These are phyloP conservation scores for Apis laboriosa DNA, from an alignment of 1,140 invertebrate genomes.

Conservation along the genomic window DNA sequence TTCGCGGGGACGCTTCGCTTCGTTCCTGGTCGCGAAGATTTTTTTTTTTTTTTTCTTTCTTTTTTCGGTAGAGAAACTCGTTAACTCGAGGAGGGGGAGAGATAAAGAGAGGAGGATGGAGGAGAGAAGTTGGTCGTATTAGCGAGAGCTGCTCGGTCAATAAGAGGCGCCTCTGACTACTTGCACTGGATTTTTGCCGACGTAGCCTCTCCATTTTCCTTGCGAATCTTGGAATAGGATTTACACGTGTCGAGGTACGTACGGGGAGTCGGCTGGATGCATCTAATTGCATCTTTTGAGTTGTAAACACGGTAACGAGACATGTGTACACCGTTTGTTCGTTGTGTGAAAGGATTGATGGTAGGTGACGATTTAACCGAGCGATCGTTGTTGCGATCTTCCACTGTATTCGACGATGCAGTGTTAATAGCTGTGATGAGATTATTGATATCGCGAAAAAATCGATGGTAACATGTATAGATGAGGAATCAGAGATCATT, in stretches of 20 bases:
- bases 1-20: not conserved
- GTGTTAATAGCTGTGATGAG: too few species aligned
- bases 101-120: not conserved
- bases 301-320: too few species aligned
- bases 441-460: too few species aligned
- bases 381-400: too few species aligned
- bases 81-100: constrained; percentile 29
- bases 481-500: too few species aligned
- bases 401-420: too few species aligned
- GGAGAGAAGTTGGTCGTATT: constrained; percentile 18
- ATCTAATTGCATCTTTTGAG: too few species aligned
- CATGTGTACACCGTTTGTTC: too few species aligned
- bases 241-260: constrained; percentile 5
- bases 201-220: constrained; percentile 18
- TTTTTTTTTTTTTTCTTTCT: constrained; percentile 8
- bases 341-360: too few species aligned
- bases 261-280: too few species aligned
- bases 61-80: constrained; percentile 38
- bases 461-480: too few species aligned
- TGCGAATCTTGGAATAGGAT: constrained; percentile 22
- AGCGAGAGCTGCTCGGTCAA: constrained; percentile 50
- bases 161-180: constrained; percentile 35
- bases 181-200: constrained; percentile 47
- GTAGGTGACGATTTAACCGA: too few species aligned
- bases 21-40: constrained; percentile 14